phyloP scores from a whole-genome alignment of 2,797 vertebrate species.

The Hoplostethus mediterraneus region DNA sequence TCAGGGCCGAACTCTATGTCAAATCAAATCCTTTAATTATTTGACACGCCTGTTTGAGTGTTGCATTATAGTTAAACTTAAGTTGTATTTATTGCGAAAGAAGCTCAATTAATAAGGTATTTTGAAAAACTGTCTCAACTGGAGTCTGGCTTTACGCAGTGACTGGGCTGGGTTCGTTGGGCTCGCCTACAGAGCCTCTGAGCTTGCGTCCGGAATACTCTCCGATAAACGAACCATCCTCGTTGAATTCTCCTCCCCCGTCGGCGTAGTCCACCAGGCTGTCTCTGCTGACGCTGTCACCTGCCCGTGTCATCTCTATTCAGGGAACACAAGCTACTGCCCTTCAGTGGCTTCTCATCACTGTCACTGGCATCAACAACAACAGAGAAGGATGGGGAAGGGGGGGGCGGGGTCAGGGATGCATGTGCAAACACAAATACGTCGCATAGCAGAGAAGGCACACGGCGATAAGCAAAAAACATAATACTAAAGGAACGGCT shows the following conservation, averaged over 20 bases:
- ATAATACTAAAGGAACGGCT: slow-evolving; percentile 2
- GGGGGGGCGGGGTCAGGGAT: slow-evolving; percentile 46
- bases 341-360: slow-evolving; percentile 92
- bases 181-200: slow-evolving; percentile 79
- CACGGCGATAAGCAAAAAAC: slow-evolving; percentile 17
- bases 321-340: slow-evolving; percentile 84
- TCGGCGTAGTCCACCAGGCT: slow-evolving; percentile 91
- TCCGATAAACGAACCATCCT: slow-evolving; percentile 97
- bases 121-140: slow-evolving; percentile 30
- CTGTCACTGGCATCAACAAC: slow-evolving; percentile 82
- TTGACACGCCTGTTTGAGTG: slow-evolving; percentile 16
- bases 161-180: slow-evolving; percentile 56
- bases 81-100: slow-evolving; percentile 34
- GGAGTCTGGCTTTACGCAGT: slow-evolving; percentile 51
- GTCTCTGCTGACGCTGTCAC: slow-evolving; percentile 88
- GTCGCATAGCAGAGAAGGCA: slow-evolving; percentile 26
- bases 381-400: slow-evolving; percentile 54
- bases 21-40: not conserved
- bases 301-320: slow-evolving; percentile 77
- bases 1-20: slow-evolving; percentile 4
- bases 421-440: slow-evolving; percentile 47
- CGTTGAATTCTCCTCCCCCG: slow-evolving; percentile 89
- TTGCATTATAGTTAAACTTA: slow-evolving; percentile 39
- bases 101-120: slow-evolving; percentile 40
- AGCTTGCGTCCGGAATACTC: slow-evolving; percentile 88